A percentile compares a stretch with the other conserved stretches of the same genome.
Conservation (phyloP, 2,797 vertebrate genomes). For the Eurystomus glaucurus region DNA sequence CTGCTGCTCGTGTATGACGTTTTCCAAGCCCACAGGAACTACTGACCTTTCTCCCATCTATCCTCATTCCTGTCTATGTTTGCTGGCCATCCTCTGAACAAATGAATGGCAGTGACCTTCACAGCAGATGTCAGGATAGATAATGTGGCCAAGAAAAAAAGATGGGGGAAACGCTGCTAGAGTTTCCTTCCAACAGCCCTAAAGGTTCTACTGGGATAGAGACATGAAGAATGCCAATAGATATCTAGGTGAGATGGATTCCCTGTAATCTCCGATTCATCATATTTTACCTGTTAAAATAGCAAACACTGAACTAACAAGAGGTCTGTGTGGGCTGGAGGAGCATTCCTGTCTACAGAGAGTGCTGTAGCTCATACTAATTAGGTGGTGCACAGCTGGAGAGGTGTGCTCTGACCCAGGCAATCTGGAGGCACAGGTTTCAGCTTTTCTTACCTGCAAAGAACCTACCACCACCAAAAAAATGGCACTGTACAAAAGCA, state of each 20-base stretch:
- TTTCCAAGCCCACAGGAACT: not conserved
- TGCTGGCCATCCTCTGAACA: not conserved
- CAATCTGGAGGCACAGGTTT: not conserved
- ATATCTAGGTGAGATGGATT: not conserved
- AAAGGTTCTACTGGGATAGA: not conserved
- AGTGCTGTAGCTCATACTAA: not conserved
- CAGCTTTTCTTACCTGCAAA: not conserved
- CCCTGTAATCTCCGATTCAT: not conserved
- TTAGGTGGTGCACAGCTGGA: not conserved
- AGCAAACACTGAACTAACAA: not conserved
- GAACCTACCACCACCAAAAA: not conserved
- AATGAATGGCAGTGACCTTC: not conserved
- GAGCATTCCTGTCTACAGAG: not conserved
- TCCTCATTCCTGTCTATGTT: not conserved
- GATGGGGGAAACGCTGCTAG: not conserved
- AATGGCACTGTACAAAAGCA: not conserved
- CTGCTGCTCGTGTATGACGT: not conserved
- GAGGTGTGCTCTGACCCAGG: not conserved
- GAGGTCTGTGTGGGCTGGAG: not conserved
- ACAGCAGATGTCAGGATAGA: not conserved
- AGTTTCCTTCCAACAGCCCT: not conserved
- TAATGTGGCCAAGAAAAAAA: not conserved
- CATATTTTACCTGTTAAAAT: not conserved
- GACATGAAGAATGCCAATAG: not conserved
- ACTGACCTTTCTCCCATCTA: not conserved